Percentiles rank a stretch among this genome's conserved stretches.
phyloP scores from a whole-genome alignment of 2,797 vertebrate species.

The Leuciscus waleckii region DNA sequence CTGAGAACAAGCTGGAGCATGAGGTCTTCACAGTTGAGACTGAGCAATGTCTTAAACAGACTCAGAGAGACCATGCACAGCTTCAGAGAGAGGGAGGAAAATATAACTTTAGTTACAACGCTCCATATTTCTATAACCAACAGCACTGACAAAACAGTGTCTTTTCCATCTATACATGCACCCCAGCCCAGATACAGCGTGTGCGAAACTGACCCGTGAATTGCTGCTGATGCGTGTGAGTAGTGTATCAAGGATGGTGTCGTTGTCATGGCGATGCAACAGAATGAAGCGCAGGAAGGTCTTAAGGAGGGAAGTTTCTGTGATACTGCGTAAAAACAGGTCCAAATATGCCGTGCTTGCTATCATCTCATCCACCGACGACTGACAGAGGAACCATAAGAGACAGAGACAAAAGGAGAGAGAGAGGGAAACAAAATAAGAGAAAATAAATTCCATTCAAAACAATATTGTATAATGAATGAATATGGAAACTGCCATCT shows the following conservation, averaged over 20 bases:
- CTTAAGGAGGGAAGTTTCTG: constrained; percentile 89
- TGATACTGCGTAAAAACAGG: constrained; percentile 93
- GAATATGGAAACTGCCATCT: not conserved
- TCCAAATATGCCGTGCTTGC: constrained; percentile 97
- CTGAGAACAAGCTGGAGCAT: constrained; percentile 97
- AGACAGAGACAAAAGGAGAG: constrained; percentile 11
- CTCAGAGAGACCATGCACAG: constrained; percentile 97
- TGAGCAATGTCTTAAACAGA: constrained; percentile 94
- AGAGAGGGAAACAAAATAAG: not conserved
- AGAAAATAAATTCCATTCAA: not conserved
- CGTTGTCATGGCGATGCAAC: constrained; percentile 91
- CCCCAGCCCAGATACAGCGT: not conserved
- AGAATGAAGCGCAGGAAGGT: constrained; percentile 95
- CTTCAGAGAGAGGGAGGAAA: constrained; percentile 62
- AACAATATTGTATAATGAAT: not conserved
- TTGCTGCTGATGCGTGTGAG: constrained; percentile 94
- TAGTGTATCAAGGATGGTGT: constrained; percentile 94
- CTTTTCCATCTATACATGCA: constrained; percentile 1
- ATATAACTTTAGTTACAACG: constrained; percentile 37
- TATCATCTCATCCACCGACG: constrained; percentile 95
- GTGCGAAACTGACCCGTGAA: constrained; percentile 83
- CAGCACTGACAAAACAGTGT: constrained; percentile 1
- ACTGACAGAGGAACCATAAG: constrained; percentile 71
- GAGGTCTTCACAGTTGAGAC: constrained; percentile 95
- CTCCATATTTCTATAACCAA: not conserved